Evolutionary conservation across 2,888 invertebrate species (phyloP), one percentile per base, ranked within the genome.

Genomic region (Apodemia zela): DNA sequence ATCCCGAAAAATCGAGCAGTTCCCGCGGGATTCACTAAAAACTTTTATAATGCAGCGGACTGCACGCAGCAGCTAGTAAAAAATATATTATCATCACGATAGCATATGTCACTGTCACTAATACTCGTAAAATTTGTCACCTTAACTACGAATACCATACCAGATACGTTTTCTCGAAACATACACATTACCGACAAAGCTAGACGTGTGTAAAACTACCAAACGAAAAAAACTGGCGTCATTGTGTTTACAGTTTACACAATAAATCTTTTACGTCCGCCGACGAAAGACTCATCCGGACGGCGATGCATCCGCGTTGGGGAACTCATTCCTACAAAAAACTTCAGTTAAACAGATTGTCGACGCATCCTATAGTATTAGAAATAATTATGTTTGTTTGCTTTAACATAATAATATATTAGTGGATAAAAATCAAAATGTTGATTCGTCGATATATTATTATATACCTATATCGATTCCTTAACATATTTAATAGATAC

Each of bases 181-280:
- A 42, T 42, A 15, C 15, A 42, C 5, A 15, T 42, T 15, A 42
- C 15, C 15, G 42, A 42, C 42, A 42, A 42, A 15, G 13, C 38
- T 42, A 11, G 35, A 35, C 13, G 13, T 42, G 42, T 42, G 42
- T 42, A 15, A 15, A 13, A 42, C 42, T 42, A 42, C 42, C 42
- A 42, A 42, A 42, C 42, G 13, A 42, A 42, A 13, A 42, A 21
- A 42, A 21, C 85, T 25, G 33, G 42, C 35, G 17, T 60, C 42
- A 21, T 45, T 60, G 85, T 82, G 78, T 85, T 54, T 21, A 13
- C 15, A 25, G 54, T 54, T 54, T 54, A 54, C 51, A 54, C 51
- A 18, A 25, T 85, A 86, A 84, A 82, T 86, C 86, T 85, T 42
- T 87, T 84, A 84, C 83, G 84, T 89, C 87, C 87, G 85, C 73